phyloP scores from a whole-genome alignment of 2,888 invertebrate genomes.

The Baronia brevicornis region DNA sequence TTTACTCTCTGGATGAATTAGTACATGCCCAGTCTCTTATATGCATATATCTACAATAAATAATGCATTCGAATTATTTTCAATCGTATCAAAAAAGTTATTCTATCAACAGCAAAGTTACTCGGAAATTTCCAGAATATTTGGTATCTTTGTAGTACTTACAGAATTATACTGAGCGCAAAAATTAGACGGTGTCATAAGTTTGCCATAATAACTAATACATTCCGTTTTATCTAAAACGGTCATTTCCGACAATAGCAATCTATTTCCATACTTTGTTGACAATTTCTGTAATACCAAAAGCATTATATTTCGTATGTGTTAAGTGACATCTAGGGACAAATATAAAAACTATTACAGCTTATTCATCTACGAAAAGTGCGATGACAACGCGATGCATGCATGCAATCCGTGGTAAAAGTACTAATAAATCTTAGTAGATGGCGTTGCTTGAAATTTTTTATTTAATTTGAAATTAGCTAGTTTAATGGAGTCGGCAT shows the following conservation, averaged over 20 bases:
- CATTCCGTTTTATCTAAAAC: conserved; percentile 34
- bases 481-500: too few relatives aligned
- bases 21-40: too few relatives aligned
- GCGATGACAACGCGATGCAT: too few relatives aligned
- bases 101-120: not conserved
- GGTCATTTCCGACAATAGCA: conserved; percentile 39
- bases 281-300: conserved; percentile 32
- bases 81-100: too few relatives aligned
- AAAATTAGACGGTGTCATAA: conserved; percentile 41
- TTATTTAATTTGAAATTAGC: not conserved
- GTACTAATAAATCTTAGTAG: conserved; percentile 6
- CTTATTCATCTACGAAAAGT: not conserved
- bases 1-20: too few relatives aligned
- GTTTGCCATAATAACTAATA: conserved; percentile 19
- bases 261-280: conserved; percentile 26
- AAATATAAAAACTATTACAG: not conserved
- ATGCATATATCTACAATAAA: too few relatives aligned
- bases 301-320: not conserved
- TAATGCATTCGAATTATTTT: too few relatives aligned
- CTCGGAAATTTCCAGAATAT: too few relatives aligned
- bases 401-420: too few relatives aligned
- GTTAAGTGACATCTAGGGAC: conserved; percentile 18
- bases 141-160: conserved; percentile 25
- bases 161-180: conserved; percentile 42
- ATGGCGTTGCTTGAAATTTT: conserved; percentile 17